Evolutionary conservation across 2,797 vertebrate species (phyloP), one percentile per base, ranked within the genome.

Genomic region (Glyptemys insculpta): DNA sequence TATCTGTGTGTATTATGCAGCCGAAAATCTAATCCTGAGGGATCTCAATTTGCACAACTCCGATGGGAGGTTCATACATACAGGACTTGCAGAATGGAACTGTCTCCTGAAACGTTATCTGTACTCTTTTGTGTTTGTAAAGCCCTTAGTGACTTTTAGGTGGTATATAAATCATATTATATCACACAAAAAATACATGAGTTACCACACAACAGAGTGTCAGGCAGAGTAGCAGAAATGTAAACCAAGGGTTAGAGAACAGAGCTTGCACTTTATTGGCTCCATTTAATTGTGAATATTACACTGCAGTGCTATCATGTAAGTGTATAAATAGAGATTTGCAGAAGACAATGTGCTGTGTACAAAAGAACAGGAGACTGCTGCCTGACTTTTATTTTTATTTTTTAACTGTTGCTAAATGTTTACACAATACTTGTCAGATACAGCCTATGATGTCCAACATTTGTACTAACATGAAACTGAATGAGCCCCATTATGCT

Each of bases 1-100:
- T 95, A 15, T 27, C 52, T 80, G 0, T 82, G 15, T 90, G 21
- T 21, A 5, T 80, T 91, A 4, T 74, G 7, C 11, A 92, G 3
- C 34, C 68, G 81, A 37, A 82, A 31, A 19, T 72, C 72, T 49
- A 78, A 19, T 49, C 9, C 31, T 54, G 80, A 47, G 87, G 79
- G 86, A 93, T 92, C 85, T 91, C 84, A 82, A 4, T 88, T 97
- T 94, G 91, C 74, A 90, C 94, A 96, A 93, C 57, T 85, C 37
- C 14, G 4, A 8, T 68, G 44, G 56, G 89, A 94, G 6, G 72
- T 85, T 31, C 62, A 27, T 81, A 82, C 0, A 0, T 89, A 52
- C 74, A 85, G n/a, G 12, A 93, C 95, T 95, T 95, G 95, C 54
- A 82, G 96, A 97, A 95, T 49, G 56, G 8, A 87, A 52, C 59